Base-by-base conservation (phyloP, 2,797 vertebrate species). In the Pseudopleuronectes americanus region DNA sequence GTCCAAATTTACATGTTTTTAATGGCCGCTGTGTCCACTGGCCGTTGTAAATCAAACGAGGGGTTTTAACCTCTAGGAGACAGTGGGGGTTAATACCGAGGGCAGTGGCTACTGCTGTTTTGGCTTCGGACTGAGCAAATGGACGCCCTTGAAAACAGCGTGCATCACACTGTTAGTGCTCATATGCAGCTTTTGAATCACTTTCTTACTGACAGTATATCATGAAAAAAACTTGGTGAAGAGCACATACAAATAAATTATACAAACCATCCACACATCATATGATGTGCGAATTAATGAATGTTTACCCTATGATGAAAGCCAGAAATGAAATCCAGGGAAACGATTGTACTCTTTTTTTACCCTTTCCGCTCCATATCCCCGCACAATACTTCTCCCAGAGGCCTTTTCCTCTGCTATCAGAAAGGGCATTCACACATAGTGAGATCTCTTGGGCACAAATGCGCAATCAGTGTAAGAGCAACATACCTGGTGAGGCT, bases 1-100 rank as follows among this genome's bases (percentile, higher is more conserved):
- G 68, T 57, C 79, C 69, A 86, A 87, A 93, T 94, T 92, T 93
- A 93, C 90, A 93, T 93, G 56, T 80, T 86, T 92, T 92, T 93
- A 93, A 93, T 89, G 87, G 85, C 81, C 7, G 62, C 79, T 63
- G 83, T 90, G 88, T 93, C 91, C 85, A 84, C 87, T 82, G 79
- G 77, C 84, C 65, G 79, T 80, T 88, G 89, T 94, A 94, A 95
- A 94, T 94, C 90, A 92, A 71, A 43, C 71, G 54, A 73, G 76
- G 61, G 75, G 77, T 80, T 89, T 89, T 86, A 90, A 87, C 87
- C 83, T 89, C 74, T 56, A 77, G 80, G 84, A 90, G 83, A 77
- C 81, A 67, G 84, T 62, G 60, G 74, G 80, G 80, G 87, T 88
- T 83, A 87, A 84, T 73, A 79, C 84, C 64, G 66, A 77, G 77